Conservation (phyloP, 2,113 vertebrate genomes). For the Ivindomyrus marchei region DNA sequence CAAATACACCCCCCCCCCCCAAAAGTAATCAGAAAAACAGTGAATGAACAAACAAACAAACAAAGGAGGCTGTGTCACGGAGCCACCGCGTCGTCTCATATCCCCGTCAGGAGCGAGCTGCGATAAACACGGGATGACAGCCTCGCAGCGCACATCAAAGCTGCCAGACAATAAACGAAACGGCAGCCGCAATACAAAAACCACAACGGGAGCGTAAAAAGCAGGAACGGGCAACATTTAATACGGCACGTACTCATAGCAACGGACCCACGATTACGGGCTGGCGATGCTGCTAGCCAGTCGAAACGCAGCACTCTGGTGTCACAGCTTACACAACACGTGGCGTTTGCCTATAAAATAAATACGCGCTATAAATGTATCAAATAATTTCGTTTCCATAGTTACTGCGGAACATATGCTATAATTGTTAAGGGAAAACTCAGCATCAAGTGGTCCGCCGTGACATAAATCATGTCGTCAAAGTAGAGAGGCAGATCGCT, state of each 20-base stretch:
- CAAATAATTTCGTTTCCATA: not conserved
- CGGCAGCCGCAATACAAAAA: conserved; percentile 14
- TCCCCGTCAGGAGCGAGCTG: conserved; percentile 45
- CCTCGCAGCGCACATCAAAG: conserved; percentile 31
- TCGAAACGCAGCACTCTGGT: not conserved
- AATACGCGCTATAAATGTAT: not conserved
- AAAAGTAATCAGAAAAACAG: not conserved
- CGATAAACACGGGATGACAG: conserved; percentile 54
- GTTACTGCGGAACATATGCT: not conserved
- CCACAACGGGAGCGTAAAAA: not conserved
- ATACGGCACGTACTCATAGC: not conserved
- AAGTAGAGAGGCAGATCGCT: not conserved
- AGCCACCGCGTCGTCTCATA: conserved; percentile 40
- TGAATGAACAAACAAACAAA: not conserved
- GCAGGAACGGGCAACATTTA: not conserved
- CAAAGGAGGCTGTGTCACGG: conserved; percentile 24
- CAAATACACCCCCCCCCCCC: not conserved
- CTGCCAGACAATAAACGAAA: conserved; percentile 18
- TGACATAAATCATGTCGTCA: not conserved
- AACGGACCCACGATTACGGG: not conserved
- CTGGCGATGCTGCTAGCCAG: not conserved
- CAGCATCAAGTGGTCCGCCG: not conserved
- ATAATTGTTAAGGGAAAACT: conserved; percentile 17
- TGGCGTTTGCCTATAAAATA: not conserved
- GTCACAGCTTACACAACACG: not conserved